phyloP scores from a whole-genome alignment of 1,140 invertebrate species.

The Formica exsecta region DNA sequence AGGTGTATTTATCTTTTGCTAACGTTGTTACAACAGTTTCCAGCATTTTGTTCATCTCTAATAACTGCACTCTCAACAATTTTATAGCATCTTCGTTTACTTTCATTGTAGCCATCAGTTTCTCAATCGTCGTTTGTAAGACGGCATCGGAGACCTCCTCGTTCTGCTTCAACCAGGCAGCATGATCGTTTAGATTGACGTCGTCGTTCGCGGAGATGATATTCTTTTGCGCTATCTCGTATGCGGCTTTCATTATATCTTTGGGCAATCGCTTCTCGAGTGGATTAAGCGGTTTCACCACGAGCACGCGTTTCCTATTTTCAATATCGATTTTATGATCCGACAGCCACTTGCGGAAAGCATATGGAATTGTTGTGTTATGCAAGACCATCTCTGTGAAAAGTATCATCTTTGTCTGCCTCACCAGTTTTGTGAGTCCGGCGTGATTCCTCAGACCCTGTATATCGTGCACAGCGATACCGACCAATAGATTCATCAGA shows the following conservation, averaged over 20 bases:
- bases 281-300: slow-evolving; percentile 89
- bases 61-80: slow-evolving; percentile 78
- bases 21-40: slow-evolving; percentile 76
- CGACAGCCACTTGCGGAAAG: slow-evolving; percentile 83
- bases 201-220: slow-evolving; percentile 77
- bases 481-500: slow-evolving; percentile 90
- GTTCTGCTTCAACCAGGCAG: slow-evolving; percentile 76
- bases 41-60: slow-evolving; percentile 81
- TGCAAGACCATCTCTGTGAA: slow-evolving; percentile 90
- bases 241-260: slow-evolving; percentile 89
- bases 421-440: slow-evolving; percentile 89
- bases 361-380: slow-evolving; percentile 87
- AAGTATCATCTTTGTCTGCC: slow-evolving; percentile 90
- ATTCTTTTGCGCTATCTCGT: slow-evolving; percentile 88
- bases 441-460: slow-evolving; percentile 90
- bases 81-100: slow-evolving; percentile 80
- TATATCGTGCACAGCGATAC: slow-evolving; percentile 90
- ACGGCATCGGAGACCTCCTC: slow-evolving; percentile 73
- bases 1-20: slow-evolving; percentile 62
- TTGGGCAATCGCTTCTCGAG: slow-evolving; percentile 89
- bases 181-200: slow-evolving; percentile 73
- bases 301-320: slow-evolving; percentile 85
- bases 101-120: slow-evolving; percentile 77
- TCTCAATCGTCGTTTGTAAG: slow-evolving; percentile 73
- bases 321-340: slow-evolving; percentile 84